Base-by-base conservation (phyloP, 2,888 invertebrate genomes). In the Notodonta dromedarius region DNA sequence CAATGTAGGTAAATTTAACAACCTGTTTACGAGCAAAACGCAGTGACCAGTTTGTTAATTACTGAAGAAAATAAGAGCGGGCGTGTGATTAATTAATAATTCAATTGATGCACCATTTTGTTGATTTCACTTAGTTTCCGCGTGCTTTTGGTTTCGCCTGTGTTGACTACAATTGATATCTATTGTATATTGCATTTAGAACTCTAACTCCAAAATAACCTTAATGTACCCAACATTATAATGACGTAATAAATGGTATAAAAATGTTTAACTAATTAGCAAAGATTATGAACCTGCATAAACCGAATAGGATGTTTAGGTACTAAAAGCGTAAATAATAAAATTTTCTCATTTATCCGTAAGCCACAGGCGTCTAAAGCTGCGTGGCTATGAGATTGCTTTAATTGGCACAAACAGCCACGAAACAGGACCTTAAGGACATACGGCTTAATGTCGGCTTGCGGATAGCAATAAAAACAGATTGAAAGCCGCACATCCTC, bases 401-500 rank as follows among this genome's bases (percentile, higher is more conserved):
- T 40, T 72, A 72, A 73, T 70, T 67, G 64, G 53, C 64, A 57
- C 32, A 70, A 64, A 67, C 56, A 44, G 40, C 57, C 60, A 50
- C 66, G 64, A 66, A 70, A 70, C 61, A 73, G 60, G 56, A 61
- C 60, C 63, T 60, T 61, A 65, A 66, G 71, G 67, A 67, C 70
- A 73, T 68, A 68, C 67, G 63, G 60, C 63, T 68, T 68, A 70
- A 59, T 59, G 60, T 12, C 56, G 54, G 54, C 39, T 69, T 53
- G 56, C 40, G 58, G 62, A 55, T 57, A 58, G 67, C 66, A 66
- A 70, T 73, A 70, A 70, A 67, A 65, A 63, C 59, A 59, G 63
- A 73, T 73, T 73, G 60, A 42, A 66, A 58, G 42, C 56, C 60
- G 32, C 64, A 52, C 58, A 56, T 59, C 65, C 44, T 51, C 39